A percentile compares a stretch with the other conserved stretches of the same genome.
Evolutionary conservation across 2,888 invertebrate genomes (phyloP).

Genomic region (Helicoverpa assulta): DNA sequence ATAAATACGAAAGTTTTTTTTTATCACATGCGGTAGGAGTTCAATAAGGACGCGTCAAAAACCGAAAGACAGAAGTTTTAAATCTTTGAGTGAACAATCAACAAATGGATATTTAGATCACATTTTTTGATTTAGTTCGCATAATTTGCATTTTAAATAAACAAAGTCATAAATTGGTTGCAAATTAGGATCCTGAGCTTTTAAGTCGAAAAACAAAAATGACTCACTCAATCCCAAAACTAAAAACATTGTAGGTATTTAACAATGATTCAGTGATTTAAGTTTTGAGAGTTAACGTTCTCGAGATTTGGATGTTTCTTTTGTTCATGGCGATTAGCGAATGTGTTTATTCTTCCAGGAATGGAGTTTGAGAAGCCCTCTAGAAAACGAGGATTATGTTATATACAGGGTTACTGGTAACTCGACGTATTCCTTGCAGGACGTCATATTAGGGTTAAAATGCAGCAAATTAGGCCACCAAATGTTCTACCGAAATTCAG

Average conservation of each 20-base stretch:
- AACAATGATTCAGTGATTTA: background rate
- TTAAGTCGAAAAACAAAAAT: slow-evolving; percentile 34
- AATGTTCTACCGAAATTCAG: no score
- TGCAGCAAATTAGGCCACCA: no score
- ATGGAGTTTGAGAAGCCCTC: no score
- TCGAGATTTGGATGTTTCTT: background rate
- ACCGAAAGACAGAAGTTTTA: background rate
- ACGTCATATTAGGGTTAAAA: no score
- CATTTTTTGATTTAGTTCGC: slow-evolving; percentile 34
- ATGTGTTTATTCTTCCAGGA: no score
- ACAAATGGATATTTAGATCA: slow-evolving; percentile 21
- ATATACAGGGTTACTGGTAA: no score
- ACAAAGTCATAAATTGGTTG: slow-evolving; percentile 46
- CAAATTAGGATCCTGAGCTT: slow-evolving; percentile 22
- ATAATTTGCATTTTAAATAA: slow-evolving; percentile 36
- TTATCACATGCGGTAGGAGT: no score
- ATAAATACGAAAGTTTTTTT: no score
- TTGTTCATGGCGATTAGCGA: background rate
- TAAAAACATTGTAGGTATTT: slow-evolving; percentile 2
- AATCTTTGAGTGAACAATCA: background rate
- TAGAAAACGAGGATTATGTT: no score
- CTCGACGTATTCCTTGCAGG: no score
- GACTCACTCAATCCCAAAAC: slow-evolving; percentile 31
- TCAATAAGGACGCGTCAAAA: no score
- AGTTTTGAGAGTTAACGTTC: no score